phyloP scores from a whole-genome alignment of 1,140 invertebrate genomes.

The Heliconius congener region DNA sequence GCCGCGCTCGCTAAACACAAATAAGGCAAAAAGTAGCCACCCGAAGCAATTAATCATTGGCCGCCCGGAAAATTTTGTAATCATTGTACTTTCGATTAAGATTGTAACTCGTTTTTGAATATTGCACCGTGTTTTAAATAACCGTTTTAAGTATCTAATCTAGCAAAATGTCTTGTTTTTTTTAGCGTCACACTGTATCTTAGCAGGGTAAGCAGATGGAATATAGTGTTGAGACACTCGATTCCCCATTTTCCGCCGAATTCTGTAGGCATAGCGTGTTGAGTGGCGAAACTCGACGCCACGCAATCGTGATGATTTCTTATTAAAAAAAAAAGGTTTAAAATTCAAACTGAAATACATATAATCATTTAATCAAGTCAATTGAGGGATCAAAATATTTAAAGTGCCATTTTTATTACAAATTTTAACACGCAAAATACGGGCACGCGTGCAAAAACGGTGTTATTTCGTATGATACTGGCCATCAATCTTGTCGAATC shows the following conservation, averaged over 20 bases:
- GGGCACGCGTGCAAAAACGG: constrained; percentile 12
- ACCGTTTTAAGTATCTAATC: background rate
- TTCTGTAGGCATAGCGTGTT: too few relatives aligned
- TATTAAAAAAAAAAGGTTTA: background rate
- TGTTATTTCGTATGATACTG: constrained; percentile 25
- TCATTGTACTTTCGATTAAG: constrained; percentile 52
- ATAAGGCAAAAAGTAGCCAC: constrained; percentile 63
- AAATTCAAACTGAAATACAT: background rate
- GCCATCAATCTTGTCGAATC: constrained; percentile 24
- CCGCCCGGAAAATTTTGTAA: constrained; percentile 52
- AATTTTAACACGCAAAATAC: constrained; percentile 1
- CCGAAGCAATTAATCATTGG: constrained; percentile 54
- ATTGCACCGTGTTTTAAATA: background rate
- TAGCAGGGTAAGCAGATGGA: too few relatives aligned
- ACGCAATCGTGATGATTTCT: background rate
- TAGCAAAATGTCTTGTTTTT: too few relatives aligned
- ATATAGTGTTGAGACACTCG: too few relatives aligned
- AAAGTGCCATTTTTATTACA: constrained; percentile 4
- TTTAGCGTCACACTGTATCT: too few relatives aligned
- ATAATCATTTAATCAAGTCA: background rate
- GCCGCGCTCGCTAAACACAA: constrained; percentile 48
- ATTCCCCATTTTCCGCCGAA: too few relatives aligned
- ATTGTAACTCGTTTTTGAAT: constrained; percentile 29
- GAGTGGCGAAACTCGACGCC: too few relatives aligned
- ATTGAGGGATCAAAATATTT: background rate